phyloP scores from a whole-genome alignment of 2,888 invertebrate genomes.

The Zhengitettix transpicula region DNA sequence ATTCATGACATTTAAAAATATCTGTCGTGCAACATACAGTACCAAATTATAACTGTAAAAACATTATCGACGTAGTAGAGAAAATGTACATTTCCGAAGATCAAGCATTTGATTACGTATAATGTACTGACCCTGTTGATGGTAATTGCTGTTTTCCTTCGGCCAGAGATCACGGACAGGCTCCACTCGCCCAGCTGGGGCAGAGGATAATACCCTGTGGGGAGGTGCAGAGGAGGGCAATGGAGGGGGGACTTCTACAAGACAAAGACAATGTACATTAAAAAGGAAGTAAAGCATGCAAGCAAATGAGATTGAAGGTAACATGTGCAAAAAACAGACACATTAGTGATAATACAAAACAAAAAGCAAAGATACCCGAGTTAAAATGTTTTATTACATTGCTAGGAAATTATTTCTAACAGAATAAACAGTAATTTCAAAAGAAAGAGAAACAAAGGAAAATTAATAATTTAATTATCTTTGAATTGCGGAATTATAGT shows the following conservation, averaged over 20 bases:
- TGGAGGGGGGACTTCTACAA: constrained; percentile 40
- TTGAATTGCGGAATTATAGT: no score
- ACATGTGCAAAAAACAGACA: not conserved
- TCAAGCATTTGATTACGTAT: not conserved
- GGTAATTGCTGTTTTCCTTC: constrained; percentile 2
- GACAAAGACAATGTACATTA: constrained; percentile 7
- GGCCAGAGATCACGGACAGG: constrained; percentile 2
- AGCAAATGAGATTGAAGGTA: not conserved
- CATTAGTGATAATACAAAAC: not conserved
- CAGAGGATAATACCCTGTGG: not conserved
- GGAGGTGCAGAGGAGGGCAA: constrained; percentile 36
- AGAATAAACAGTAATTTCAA: not conserved
- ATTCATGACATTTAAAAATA: no score
- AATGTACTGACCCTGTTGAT: constrained; percentile 6
- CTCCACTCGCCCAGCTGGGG: not conserved
- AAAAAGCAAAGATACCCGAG: not conserved
- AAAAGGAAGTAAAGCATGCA: constrained; percentile 2
- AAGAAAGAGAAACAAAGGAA: not conserved
- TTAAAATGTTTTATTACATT: no score
- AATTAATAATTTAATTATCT: no score
- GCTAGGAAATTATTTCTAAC: not conserved
- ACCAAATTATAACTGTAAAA: not conserved
- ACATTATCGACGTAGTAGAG: not conserved
- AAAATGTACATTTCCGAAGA: not conserved
- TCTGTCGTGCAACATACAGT: no score